Base-by-base conservation (phyloP, 2,888 invertebrate genomes). In the Hirudinaria manillensis region DNA sequence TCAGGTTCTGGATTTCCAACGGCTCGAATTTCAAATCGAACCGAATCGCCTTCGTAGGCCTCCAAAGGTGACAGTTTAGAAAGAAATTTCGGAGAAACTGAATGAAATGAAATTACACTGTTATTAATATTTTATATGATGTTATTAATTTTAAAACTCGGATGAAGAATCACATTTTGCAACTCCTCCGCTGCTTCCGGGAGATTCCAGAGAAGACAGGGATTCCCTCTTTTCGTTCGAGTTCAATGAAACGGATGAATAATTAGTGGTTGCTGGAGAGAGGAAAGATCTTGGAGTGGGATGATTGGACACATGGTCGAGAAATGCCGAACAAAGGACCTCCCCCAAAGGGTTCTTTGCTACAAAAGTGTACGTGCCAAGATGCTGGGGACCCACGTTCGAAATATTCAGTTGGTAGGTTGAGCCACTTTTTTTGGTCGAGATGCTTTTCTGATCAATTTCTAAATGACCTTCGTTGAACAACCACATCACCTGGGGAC, bases 61-160 rank as follows among this genome's bases (percentile, higher is more conserved):
- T 81, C 88, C 78, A 90, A 86, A 21, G 93, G 91, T 84, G 90
- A 89, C 76, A 94, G 87, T 76, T 93, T 92, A 83, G 90, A 89
- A 2, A 91, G 90, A 80, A 94, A 92, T 81, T 89, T 90, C 56
- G 93, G 92, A 53, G 92, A 91, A 82, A 91, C 91, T 79, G 91
- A 89, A 45, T 29, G 34, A 10, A 36, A 68, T 24, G 10, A 36
- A 34, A 68, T 29, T 32, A n/a, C 1, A 7, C 29, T 10, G 10
- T 68, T 4, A 1, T 34, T 32, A 32, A 29, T 68, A 68, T 16
- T 16, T 45, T 16, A 45, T 61, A 61, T 19, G 21, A 61, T 29
- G 3, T 45, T 45, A 45, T 10, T n/a, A n/a, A n/a, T n/a, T n/a
- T n/a, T n/a, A n/a, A n/a, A n/a, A n/a, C n/a, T n/a, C n/a, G n/a